Conservation (phyloP, 2,797 vertebrate species). For the Gymnoscopelus braueri region DNA sequence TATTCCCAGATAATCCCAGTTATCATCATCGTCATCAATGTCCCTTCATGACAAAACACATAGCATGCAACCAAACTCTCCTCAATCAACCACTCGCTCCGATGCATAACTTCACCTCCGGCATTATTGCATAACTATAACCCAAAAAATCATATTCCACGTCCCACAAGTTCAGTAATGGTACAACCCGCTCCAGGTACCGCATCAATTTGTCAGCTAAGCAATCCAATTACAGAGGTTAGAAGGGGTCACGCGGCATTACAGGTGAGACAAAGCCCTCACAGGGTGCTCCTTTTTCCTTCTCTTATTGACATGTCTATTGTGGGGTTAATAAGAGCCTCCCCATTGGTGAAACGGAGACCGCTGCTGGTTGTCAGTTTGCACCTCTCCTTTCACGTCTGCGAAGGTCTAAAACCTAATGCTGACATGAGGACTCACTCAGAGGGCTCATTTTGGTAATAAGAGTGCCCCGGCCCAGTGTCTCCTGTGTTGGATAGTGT, state of each 20-base stretch:
- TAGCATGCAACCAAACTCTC: neutral
- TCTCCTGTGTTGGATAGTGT: constrained; percentile 58
- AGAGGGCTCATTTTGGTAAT: constrained; percentile 61
- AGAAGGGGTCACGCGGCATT: constrained; percentile 58
- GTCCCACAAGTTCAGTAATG: neutral
- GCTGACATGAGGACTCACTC: constrained; percentile 71
- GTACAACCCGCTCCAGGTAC: neutral
- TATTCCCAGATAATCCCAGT: too few species aligned
- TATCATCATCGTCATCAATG: too few species aligned
- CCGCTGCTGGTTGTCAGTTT: constrained; percentile 63
- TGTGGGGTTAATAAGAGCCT: constrained; percentile 64
- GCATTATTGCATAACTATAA: neutral
- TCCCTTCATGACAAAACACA: neutral
- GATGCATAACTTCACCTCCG: neutral
- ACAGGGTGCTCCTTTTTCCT: constrained; percentile 53
- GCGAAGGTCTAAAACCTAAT: constrained; percentile 46
- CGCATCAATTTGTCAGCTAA: constrained; percentile 19
- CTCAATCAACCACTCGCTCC: neutral
- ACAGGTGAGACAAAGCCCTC: constrained; percentile 69
- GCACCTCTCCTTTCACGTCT: constrained; percentile 70
- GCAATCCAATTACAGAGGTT: constrained; percentile 35
- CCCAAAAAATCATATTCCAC: neutral
- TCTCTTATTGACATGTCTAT: constrained; percentile 54
- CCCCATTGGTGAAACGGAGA: constrained; percentile 72
- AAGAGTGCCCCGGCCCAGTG: constrained; percentile 49